These are phyloP conservation scores for Theropithecus gelada DNA, from an alignment of 2,113 vertebrate genomes.

Conservation along the genomic window DNA sequence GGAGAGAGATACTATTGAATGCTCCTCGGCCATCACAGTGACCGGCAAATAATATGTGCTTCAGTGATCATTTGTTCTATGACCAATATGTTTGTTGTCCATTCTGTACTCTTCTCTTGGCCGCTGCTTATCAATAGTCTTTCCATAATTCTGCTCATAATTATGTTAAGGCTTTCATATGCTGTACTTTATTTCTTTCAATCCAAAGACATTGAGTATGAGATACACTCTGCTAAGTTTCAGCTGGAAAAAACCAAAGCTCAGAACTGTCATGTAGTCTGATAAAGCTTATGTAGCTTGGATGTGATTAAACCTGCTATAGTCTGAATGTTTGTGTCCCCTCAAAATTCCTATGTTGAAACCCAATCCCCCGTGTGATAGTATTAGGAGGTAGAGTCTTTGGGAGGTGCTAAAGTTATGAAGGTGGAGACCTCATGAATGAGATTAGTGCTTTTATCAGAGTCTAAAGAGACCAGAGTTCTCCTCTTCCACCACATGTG, in stretches of 20 bases:
- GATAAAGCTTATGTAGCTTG: not conserved
- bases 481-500: not conserved
- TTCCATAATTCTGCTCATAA: not conserved
- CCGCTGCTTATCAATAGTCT: not conserved
- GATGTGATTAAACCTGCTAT: not conserved
- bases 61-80: not conserved
- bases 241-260: not conserved
- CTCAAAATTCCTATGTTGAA: not conserved
- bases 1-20: not conserved
- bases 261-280: not conserved
- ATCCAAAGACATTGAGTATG: not conserved
- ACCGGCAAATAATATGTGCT: not conserved
- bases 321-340: not conserved
- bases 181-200: not conserved
- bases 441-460: not conserved
- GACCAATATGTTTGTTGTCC: accelerated
- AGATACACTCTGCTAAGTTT: not conserved
- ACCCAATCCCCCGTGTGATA: not conserved
- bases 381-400: not conserved
- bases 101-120: not conserved
- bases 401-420: not conserved
- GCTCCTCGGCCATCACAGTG: not conserved
- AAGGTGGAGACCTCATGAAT: not conserved
- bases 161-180: not conserved
- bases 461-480: not conserved